phyloP scores from a whole-genome alignment of 2,888 invertebrate species.

The Conchocele bisecta region DNA sequence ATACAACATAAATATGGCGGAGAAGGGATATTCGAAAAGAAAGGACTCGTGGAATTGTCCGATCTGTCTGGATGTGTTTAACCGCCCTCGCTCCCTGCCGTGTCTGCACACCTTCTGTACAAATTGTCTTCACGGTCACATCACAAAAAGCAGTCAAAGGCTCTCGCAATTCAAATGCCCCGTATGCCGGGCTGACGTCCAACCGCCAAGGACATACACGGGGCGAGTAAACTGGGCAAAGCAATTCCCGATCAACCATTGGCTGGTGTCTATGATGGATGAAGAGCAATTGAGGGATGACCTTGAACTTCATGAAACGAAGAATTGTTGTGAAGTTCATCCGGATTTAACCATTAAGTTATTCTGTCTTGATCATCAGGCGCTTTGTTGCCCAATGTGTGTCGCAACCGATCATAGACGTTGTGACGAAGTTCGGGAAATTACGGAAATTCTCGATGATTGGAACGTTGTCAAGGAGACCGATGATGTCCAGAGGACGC shows the following conservation, averaged over 20 bases:
- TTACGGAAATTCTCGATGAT: conserved; percentile 24
- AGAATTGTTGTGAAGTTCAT: conserved; percentile 39
- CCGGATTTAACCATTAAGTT: conserved; percentile 38
- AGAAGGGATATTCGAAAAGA: too few relatives aligned
- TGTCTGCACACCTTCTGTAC: conserved; percentile 64
- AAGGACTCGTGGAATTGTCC: too few relatives aligned
- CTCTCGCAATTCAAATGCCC: conserved; percentile 55
- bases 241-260: conserved; percentile 59
- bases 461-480: conserved; percentile 11
- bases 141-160: conserved; percentile 14
- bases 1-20: too few relatives aligned
- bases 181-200: conserved; percentile 49
- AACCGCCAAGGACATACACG: conserved; percentile 40
- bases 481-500: conserved; percentile 14
- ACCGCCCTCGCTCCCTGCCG: conserved; percentile 56
- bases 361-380: conserved; percentile 55
- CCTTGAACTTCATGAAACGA: too few relatives aligned
- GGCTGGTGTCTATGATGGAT: conserved; percentile 54
- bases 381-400: conserved; percentile 57
- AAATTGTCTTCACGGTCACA: conserved; percentile 52
- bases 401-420: conserved; percentile 54
- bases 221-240: conserved; percentile 48
- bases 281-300: conserved; percentile 19
- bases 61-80: conserved; percentile 52
- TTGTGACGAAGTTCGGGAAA: conserved; percentile 56